phyloP scores from a whole-genome alignment of 1,140 invertebrate genomes.

The Macrosteles quadrilineatus region DNA sequence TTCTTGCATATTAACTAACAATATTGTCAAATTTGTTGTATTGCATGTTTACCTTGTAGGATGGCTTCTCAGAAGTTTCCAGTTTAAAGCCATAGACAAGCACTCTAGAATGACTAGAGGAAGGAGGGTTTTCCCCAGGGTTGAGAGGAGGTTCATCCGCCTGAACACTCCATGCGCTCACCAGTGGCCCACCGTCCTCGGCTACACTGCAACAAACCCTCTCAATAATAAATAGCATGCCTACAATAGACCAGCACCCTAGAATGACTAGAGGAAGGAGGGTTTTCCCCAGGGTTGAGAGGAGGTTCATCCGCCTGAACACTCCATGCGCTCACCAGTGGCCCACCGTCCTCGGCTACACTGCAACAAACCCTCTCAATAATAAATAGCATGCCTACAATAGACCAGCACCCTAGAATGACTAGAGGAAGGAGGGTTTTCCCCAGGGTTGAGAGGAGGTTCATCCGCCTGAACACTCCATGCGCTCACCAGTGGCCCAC shows the following conservation, averaged over 20 bases:
- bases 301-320: neutral
- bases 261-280: neutral
- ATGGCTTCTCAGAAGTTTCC: conserved; percentile 1
- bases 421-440: neutral
- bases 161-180: neutral
- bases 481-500: neutral
- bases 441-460: neutral
- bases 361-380: conserved; percentile 7
- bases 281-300: neutral
- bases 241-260: neutral
- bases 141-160: neutral
- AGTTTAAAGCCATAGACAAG: conserved; percentile 19
- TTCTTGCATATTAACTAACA: too few species aligned
- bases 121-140: neutral
- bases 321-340: neutral
- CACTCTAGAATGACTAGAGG: neutral
- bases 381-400: too few species aligned
- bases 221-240: too few species aligned
- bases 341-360: neutral
- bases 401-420: neutral
- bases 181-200: neutral
- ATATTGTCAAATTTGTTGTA: too few species aligned
- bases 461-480: neutral
- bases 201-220: conserved; percentile 19
- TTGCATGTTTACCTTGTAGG: neutral